These are phyloP conservation scores for Acrobasis suavella DNA, from an alignment of 2,888 invertebrate species.

Conservation along the genomic window DNA sequence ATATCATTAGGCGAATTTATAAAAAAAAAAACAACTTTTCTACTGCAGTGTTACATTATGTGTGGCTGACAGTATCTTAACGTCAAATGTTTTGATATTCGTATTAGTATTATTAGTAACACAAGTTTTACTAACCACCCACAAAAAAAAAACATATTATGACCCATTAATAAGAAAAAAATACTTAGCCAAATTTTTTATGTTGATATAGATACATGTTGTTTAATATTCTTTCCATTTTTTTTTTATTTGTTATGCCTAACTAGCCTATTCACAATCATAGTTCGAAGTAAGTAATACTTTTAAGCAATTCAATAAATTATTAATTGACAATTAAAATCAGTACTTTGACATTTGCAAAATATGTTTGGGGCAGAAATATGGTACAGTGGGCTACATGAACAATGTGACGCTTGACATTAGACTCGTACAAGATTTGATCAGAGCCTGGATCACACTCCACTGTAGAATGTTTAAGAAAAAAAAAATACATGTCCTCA, in stretches of 20 bases:
- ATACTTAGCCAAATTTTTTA: background rate
- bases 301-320: background rate
- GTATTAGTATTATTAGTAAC: too few relatives aligned
- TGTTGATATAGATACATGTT: background rate
- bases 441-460: too few relatives aligned
- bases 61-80: too few relatives aligned
- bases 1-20: too few relatives aligned
- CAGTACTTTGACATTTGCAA: constrained; percentile 7
- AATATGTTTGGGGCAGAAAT: background rate
- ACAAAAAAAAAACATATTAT: too few relatives aligned
- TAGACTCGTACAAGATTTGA: background rate
- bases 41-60: too few relatives aligned
- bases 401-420: background rate
- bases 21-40: too few relatives aligned
- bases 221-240: background rate
- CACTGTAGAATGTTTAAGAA: too few relatives aligned
- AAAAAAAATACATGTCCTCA: too few relatives aligned
- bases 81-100: too few relatives aligned
- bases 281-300: constrained; percentile 2
- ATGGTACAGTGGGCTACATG: background rate
- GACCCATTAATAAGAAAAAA: background rate
- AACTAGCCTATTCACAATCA: constrained; percentile 34
- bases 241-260: constrained; percentile 38
- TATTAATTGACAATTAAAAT: constrained; percentile 14
- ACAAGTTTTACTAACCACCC: too few relatives aligned